Evolutionary conservation across 2,113 vertebrate genomes (phyloP), one percentile per base, ranked within the genome.

Genomic region (Eolophus roseicapilla): DNA sequence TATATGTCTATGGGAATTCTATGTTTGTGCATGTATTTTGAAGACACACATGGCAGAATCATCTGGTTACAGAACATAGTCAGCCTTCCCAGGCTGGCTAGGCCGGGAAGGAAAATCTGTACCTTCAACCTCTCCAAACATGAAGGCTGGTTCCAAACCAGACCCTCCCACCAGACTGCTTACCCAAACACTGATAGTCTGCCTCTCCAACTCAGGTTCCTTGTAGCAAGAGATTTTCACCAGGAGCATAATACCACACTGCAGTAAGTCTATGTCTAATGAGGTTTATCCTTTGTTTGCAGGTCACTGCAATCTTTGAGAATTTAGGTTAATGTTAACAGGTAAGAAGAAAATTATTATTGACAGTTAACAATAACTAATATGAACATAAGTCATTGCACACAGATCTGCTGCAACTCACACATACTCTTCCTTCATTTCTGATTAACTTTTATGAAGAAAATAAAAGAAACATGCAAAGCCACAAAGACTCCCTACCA

Each of bases 401-500:
- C 24, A 76, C 25, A 63, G 63, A 43, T 21, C 79, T 71, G 33
- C 64, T 84, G 43, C 50, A 50, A 24, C 14, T 63, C 62, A 52
- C 25, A n/a, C 31, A 41, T 8, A 21, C 5, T 11, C 59, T 49
- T 85, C 24, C 11, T 79, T 50, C 17, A 69, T 41, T 89, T 76
- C 71, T 49, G 11, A 50, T 27, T 13, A 43, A 44, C 10, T 49
- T 83, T 24, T 27, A 44, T 10, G 29, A 69, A 41, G 21, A 60
- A 55, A 78, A 44, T 2, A 37, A 78, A 83, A 73, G 14, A 79
- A 68, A 70, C n/a, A 71, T 23, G 6, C 14, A 90, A 93, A 92
- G 21, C 17, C 53, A 70, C 37, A 75, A 24, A 53, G 53, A 50
- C 28, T 64, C 15, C 88, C 9, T 98, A 99, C 99, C 96, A 97